Percentiles rank a stretch among this genome's conserved stretches.
phyloP scores from a whole-genome alignment of 2,113 vertebrate genomes.

The Colossoma macropomum region DNA sequence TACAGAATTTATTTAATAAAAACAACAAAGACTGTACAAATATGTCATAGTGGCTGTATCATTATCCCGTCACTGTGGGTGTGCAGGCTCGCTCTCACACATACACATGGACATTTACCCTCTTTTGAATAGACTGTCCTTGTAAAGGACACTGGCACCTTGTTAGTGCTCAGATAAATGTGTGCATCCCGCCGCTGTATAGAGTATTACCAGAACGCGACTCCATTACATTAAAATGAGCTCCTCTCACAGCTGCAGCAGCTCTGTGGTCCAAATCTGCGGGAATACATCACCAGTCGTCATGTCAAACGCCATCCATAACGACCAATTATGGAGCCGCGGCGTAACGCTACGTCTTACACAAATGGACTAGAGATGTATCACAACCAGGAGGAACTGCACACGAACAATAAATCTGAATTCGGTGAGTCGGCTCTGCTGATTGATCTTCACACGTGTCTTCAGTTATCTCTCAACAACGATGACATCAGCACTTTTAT shows the following conservation, averaged over 20 bases:
- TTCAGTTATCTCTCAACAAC: not conserved
- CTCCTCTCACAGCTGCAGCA: slow-evolving; percentile 47
- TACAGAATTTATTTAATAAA: not conserved
- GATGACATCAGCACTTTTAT: slow-evolving; percentile 16
- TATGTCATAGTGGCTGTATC: not conserved
- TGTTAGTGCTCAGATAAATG: slow-evolving; percentile 60
- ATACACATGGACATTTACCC: slow-evolving; percentile 16
- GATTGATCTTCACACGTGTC: not conserved
- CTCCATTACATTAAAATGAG: slow-evolving; percentile 59
- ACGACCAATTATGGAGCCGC: slow-evolving; percentile 55
- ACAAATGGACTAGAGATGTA: slow-evolving; percentile 45
- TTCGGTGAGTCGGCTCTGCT: not conserved
- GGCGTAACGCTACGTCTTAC: slow-evolving; percentile 43
- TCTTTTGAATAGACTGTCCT: slow-evolving; percentile 50
- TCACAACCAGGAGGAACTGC: slow-evolving; percentile 44
- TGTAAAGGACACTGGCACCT: slow-evolving; percentile 61
- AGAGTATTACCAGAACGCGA: slow-evolving; percentile 53
- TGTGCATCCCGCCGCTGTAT: slow-evolving; percentile 53
- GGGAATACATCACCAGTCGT: slow-evolving; percentile 58
- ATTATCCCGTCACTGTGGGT: not conserved
- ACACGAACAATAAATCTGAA: slow-evolving; percentile 25
- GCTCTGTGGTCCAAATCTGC: slow-evolving; percentile 58
- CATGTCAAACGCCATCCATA: slow-evolving; percentile 57
- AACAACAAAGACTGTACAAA: not conserved
- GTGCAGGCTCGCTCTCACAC: slow-evolving; percentile 3